Evolutionary conservation across 2,113 vertebrate genomes (phyloP), one percentile per base, ranked within the genome.

Genomic region (Morone chrysops): DNA sequence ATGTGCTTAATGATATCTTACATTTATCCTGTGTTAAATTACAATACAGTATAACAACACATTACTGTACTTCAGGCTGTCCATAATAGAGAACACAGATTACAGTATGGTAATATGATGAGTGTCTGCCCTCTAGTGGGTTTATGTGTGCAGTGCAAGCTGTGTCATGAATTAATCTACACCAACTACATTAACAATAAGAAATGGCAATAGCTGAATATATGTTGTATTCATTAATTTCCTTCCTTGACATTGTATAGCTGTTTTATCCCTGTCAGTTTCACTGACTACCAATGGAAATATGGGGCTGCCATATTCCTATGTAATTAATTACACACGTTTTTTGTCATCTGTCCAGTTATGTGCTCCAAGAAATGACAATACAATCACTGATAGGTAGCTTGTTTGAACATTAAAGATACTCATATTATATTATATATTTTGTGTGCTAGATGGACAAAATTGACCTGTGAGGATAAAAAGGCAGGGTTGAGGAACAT

Each of bases 71-170:
- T 67, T 48, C 1, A 36, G 11, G 2, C 5, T 20, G 25, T 59
- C 22, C 57, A 31, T 16, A 13, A n/a, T 17, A 6, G 11, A 56
- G 11, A 43, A 68, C 65, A 38, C 1, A 59, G 12, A 7, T 3
- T 2, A 8, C 2, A 54, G 4, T 10, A 18, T 63, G 22, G 18
- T 65, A 50, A 20, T 69, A 75, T 47, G 51, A 50, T 38, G 36
- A 70, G 16, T 43, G 59, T 2, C 0, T 83, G 75, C 59, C 80
- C 65, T 87, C 80, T 75, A 66, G 12, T 83, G 84, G 75, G 5
- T 7, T 17, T 31, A 66, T 79, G 16, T 54, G 20, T 38, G 41
- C 25, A 79, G 45, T 79, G 59, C 80, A 75, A 67, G 16, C 17
- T 60, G 47, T 8, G 45, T 1, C 59, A 70, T 13, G 8, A 20